Percentiles rank a stretch among this genome's conserved stretches.
Conservation (phyloP, 2,888 invertebrate genomes). For the Steinernema scapterisci region DNA sequence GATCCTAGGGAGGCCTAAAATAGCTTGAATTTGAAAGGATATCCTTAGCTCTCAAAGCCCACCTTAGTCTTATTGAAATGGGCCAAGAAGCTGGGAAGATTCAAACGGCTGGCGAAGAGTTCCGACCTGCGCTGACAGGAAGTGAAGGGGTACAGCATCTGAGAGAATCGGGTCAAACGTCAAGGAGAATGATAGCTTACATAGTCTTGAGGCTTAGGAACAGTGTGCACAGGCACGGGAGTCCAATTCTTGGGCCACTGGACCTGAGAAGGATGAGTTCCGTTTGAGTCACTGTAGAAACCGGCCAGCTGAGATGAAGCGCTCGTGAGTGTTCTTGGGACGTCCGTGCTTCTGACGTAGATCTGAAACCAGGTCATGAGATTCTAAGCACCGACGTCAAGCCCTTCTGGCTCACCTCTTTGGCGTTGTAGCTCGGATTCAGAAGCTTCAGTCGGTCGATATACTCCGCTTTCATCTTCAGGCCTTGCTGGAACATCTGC, state of each 20-base stretch:
- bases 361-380: not conserved
- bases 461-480: slow-evolving; percentile 16
- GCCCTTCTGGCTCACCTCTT: not conserved
- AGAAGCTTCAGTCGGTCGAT: not conserved
- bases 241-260: slow-evolving; percentile 28
- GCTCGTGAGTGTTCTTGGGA: slow-evolving; percentile 10
- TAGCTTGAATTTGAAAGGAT: no score
- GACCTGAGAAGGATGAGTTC: not conserved
- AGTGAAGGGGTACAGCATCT: no score
- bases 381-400: not conserved
- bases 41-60: no score
- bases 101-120: no score
- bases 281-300: slow-evolving; percentile 17
- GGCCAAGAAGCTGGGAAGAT: no score
- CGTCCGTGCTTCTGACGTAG: not conserved
- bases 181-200: no score
- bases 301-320: slow-evolving; percentile 26
- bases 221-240: slow-evolving; percentile 33
- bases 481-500: slow-evolving; percentile 26
- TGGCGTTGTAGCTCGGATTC: not conserved
- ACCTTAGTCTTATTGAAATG: no score
- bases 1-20: no score
- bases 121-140: no score
- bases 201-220: not conserved
- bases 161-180: no score